Base-by-base conservation (phyloP, 2,888 invertebrate species). In the Zygogramma bicolorata region DNA sequence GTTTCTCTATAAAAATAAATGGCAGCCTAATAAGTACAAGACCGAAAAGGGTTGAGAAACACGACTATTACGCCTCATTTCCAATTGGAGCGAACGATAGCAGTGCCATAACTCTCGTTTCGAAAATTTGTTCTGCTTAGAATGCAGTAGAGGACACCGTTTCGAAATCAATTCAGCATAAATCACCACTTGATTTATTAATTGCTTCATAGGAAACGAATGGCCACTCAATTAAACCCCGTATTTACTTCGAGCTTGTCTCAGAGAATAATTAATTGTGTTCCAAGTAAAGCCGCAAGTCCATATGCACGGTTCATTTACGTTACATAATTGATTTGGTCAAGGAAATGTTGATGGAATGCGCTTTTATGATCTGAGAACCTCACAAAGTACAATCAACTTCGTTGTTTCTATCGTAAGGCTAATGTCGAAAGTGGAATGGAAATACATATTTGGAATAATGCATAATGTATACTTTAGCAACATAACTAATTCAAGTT, bases 151-250 rank as follows among this genome's bases (percentile, higher is more conserved):
- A 53, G 53, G n/a, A 22, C 25, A 53, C 53, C 53, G 27, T 46
- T 42, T 63, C 46, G 46, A 63, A 46, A 46, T 29, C 13, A 74
- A 70, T 74, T 70, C 74, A 49, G 65, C 73, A 76, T 79, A 79
- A 79, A 79, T 79, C 77, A 76, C 72, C 42, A 38, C 68, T 71
- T 73, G 79, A 79, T 79, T 78, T 79, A 79, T 79, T 75, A 77
- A 79, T 79, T 77, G 68, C 61, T 74, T 49, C 60, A 40, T 66
- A 70, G 68, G 74, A 70, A 72, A 71, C 65, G 71, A 71, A 66
- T 65, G 60, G 66, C 66, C 72, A 68, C 75, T 77, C 74, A 77
- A 77, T 77, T 77, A 72, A 77, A 67, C 70, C 63, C 70, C 67
- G 67, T 57, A 71, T 76, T 73, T 73, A 73, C 71, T 73, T 73